Conservation (phyloP, 2,888 invertebrate genomes). For the Agriopis leucophaearia region DNA sequence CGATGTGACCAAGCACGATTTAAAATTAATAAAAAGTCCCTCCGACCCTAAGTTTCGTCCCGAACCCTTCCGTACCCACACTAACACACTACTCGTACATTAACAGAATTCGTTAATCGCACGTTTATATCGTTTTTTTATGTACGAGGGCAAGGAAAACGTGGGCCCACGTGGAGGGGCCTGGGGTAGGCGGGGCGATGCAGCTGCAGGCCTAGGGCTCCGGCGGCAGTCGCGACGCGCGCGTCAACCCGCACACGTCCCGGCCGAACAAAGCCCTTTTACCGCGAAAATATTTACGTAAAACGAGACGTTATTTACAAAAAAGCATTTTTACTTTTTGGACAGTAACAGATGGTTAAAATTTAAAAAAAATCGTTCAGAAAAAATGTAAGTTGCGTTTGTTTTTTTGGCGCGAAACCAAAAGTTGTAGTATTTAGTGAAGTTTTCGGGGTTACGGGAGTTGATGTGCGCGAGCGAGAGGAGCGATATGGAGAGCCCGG, state of each 20-base stretch:
- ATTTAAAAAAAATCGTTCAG: conserved; percentile 39
- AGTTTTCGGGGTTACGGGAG: conserved; percentile 75
- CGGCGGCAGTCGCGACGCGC: conserved; percentile 78
- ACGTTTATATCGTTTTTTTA: conserved; percentile 69
- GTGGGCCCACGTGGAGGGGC: conserved; percentile 76
- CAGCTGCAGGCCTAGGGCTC: conserved; percentile 79
- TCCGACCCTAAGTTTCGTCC: conserved; percentile 58
- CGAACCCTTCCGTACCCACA: conserved; percentile 64
- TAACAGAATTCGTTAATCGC: conserved; percentile 59
- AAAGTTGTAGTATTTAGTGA: conserved; percentile 64
- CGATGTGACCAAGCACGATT: conserved; percentile 61
- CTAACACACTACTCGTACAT: conserved; percentile 54
- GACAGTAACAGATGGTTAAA: background rate
- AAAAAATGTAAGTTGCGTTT: conserved; percentile 26
- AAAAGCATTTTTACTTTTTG: conserved; percentile 23
- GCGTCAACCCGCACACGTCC: conserved; percentile 71
- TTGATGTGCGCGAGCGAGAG: conserved; percentile 83
- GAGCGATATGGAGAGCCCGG: conserved; percentile 81
- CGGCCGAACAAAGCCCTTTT: conserved; percentile 55
- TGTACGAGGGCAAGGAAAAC: conserved; percentile 76
- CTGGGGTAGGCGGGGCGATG: conserved; percentile 82
- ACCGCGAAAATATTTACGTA: conserved; percentile 57
- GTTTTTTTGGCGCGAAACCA: conserved; percentile 41
- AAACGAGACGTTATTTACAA: conserved; percentile 41
- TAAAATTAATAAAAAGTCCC: conserved; percentile 61